Base-by-base conservation (phyloP, 1,140 invertebrate species). In the Aphelinus certus region DNA sequence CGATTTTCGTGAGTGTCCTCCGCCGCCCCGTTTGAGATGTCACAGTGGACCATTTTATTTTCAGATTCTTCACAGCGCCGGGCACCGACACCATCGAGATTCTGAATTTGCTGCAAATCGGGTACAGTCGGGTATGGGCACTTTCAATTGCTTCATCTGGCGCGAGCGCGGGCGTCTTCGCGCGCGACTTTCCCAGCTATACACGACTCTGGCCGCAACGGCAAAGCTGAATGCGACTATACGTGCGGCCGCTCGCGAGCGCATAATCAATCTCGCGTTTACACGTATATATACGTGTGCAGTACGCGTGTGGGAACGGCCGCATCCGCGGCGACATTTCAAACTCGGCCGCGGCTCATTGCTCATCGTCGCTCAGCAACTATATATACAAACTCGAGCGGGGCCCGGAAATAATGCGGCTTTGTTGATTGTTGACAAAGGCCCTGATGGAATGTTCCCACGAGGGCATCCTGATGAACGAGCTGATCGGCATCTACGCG, bases 91-190 rank as follows among this genome's bases (percentile, higher is more conserved):
- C 93, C 81, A 90, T 91, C 78, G 89, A 88, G 4, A 89, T 92
- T 72, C 84, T 92, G 76, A 89, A 91, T 73, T 89, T 92, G 80
- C 83, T 94, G 76, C 92, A 93, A 82, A 90, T 90, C 79, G 93
- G 92, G 77, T 93, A 92, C 83, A 92, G 90, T 85, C 90, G 92
- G 89, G 93, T 93, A 87, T 91, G 89, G 26, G 26, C 77, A 71
- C 10, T 60, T 10, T 45, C 4, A 56, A 10, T 2, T 6, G 46
- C 26, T 64, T 48, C 47, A 26, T 26, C 26, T 26, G 26, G 26
- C 26, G 26, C 26, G 26, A 26, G 26, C 26, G 26, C 26, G 26
- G 26, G 26, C 26, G 26, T 26, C 26, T 26, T 26, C 26, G 26
- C 26, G 26, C 26, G 26, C 26, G 26, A 26, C 26, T 26, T 26